Evolutionary conservation across 2,797 vertebrate genomes (phyloP), one percentile per base, ranked within the genome.

Genomic region (Aotus griseimembra): DNA sequence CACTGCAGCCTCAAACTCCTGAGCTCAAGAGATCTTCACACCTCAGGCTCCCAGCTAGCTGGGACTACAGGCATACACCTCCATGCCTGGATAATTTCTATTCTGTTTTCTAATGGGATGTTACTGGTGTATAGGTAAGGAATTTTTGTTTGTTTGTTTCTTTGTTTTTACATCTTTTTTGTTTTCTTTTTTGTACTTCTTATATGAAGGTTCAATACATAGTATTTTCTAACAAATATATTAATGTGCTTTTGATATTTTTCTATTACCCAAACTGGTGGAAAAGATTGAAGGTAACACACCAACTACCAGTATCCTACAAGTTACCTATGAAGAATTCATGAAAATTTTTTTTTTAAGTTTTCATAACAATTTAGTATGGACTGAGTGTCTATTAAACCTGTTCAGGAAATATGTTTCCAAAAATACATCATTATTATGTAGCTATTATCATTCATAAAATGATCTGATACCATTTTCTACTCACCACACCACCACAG

Each of bases 241-340:
- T 72, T 93, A 87, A 64, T 20, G 30, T 70, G 26, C 20, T 89
- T 81, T 88, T 92, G 39, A 8, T 64, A 0, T 13, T 94, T 92
- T 76, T 61, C 61, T 75, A 76, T 91, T 95, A 61, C 55, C 55
- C 75, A 7, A 55, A n/a, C 12, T 64, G 3, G 44, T 92, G 33
- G 15, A 11, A 77, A 88, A 95, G 14, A 52, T 2, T 70, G 41
- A 75, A 84, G 33, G 10, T 75, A 61, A 10, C 39, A 44, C 15
- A 22, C 13, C 64, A 95, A 77, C 73, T 64, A 86, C 46, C 28
- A 72, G 0, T 85, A 80, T 72, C 55, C 22, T 14, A 77, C 46
- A 96, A 77, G 92, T 41, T 55, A 92, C 19, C 57, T 36, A 15
- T 48, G 28, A 30, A 95, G n/a, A 80, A 91, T 91, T 88, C 61